phyloP scores from a whole-genome alignment of 2,113 vertebrate species.

The Gymnogyps californianus region DNA sequence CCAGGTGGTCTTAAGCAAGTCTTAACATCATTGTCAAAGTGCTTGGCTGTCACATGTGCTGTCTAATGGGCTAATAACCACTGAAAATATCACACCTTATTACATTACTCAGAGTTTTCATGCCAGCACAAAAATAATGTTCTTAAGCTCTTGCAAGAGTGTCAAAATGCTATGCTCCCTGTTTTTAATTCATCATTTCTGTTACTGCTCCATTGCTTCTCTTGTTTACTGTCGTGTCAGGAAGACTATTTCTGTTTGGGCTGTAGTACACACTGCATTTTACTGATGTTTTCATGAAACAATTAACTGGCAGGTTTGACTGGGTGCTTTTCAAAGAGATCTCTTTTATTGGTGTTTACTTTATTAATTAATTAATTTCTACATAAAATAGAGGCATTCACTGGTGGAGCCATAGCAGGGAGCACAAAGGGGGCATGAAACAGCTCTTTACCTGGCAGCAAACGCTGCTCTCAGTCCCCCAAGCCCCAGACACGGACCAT shows the following conservation, averaged over 20 bases:
- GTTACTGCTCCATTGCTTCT: background rate
- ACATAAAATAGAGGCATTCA: background rate
- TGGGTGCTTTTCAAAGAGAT: background rate
- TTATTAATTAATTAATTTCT: background rate
- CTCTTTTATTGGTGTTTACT: background rate
- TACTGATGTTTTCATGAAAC: background rate
- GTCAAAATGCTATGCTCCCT: background rate
- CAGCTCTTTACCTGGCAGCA: background rate
- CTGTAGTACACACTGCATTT: background rate
- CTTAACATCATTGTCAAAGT: background rate
- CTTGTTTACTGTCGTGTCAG: background rate
- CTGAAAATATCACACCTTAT: background rate
- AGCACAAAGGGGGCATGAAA: background rate
- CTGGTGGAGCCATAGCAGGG: background rate
- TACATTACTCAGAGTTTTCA: background rate
- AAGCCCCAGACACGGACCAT: rapidly evolving
- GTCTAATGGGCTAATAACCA: background rate
- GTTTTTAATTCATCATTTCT: background rate
- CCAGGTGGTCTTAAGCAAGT: background rate
- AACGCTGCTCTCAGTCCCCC: background rate
- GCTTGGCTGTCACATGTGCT: background rate
- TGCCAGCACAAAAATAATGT: background rate
- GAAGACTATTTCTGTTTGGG: background rate
- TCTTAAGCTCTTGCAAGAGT: background rate
- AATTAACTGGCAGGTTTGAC: background rate